Conservation (phyloP, 2,113 vertebrate species). For the Solea senegalensis region DNA sequence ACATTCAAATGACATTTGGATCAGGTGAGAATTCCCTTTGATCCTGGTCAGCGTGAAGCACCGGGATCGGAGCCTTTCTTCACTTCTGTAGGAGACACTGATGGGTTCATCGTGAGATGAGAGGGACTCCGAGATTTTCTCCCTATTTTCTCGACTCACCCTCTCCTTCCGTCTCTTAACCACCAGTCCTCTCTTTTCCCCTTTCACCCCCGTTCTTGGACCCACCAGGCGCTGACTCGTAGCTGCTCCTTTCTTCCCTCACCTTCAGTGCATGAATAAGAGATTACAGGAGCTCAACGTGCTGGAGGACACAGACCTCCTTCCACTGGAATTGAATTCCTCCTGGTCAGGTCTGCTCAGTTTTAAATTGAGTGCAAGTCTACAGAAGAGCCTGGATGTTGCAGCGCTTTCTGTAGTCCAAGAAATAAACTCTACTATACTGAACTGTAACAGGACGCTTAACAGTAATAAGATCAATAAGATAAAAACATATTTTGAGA, state of each 20-base stretch:
- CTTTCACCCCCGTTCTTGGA: constrained; percentile 23
- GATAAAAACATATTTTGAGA: neutral
- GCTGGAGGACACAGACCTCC: constrained; percentile 37
- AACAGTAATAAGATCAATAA: neutral
- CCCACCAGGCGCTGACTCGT: constrained; percentile 28
- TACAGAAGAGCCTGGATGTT: constrained; percentile 23
- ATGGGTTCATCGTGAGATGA: constrained; percentile 43
- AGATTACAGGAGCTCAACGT: constrained; percentile 52
- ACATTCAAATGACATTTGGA: constrained; percentile 59
- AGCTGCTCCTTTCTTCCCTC: constrained; percentile 22
- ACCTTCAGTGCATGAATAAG: constrained; percentile 61
- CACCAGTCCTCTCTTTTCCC: neutral
- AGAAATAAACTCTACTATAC: neutral
- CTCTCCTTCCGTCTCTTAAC: constrained; percentile 1
- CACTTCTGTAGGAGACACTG: constrained; percentile 20
- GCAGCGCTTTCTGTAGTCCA: neutral
- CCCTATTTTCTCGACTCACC: constrained; percentile 3
- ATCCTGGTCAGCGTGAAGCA: constrained; percentile 41
- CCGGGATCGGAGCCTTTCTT: constrained; percentile 8
- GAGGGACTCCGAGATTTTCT: constrained; percentile 25
- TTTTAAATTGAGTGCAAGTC: constrained; percentile 34
- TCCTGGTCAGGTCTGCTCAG: constrained; percentile 32
- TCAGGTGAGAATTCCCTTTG: constrained; percentile 57
- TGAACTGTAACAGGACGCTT: neutral
- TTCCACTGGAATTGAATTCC: constrained; percentile 24